These are phyloP conservation scores for Cochlearius cochlearius DNA, from an alignment of 2,113 vertebrate species.

Conservation along the genomic window DNA sequence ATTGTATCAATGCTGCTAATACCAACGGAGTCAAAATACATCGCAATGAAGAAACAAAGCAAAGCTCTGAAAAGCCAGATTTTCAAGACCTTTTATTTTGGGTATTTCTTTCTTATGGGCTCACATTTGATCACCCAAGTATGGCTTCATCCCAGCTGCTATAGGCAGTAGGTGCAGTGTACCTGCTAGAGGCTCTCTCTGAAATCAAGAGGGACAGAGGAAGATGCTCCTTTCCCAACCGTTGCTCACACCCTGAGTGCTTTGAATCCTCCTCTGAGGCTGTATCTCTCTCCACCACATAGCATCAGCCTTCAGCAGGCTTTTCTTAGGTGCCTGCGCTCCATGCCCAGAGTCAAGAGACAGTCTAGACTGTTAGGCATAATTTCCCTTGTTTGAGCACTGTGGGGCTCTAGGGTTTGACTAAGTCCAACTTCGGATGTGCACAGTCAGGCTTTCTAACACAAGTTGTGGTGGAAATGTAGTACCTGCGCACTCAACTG, in stretches of 20 bases:
- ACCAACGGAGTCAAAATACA: background rate
- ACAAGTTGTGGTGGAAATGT: background rate
- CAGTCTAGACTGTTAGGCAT: background rate
- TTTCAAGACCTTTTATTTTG: background rate
- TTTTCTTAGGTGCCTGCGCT: background rate
- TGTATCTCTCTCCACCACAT: background rate
- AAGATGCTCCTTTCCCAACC: background rate
- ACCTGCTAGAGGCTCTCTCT: background rate
- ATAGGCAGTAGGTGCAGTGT: background rate
- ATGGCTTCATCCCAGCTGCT: background rate
- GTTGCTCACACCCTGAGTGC: background rate
- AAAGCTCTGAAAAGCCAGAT: background rate
- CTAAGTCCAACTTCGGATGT: background rate
- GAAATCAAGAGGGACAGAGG: background rate
- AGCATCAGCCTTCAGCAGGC: background rate
- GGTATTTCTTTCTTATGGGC: background rate
- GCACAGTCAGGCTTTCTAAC: background rate
- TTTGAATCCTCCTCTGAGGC: background rate
- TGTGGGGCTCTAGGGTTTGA: background rate
- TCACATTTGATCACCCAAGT: background rate
- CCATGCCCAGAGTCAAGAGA: background rate
- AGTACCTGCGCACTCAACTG: background rate
- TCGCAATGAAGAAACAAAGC: background rate
- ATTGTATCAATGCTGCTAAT: background rate
- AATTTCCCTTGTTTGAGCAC: background rate